Conservation (phyloP, 2,888 invertebrate genomes). For the Lycaena phlaeas region DNA sequence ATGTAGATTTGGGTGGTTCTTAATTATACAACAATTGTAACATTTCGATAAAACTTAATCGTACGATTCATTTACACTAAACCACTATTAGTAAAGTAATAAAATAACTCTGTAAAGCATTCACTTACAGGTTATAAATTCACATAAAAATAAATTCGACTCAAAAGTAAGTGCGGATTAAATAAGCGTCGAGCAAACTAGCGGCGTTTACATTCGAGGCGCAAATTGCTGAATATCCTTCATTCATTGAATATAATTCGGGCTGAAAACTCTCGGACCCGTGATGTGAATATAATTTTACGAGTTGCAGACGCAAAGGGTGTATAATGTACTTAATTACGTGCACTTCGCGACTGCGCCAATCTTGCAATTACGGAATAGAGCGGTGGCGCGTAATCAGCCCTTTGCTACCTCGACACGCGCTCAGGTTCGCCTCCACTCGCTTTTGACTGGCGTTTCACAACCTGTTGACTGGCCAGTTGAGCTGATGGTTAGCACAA, state of each 20-base stretch:
- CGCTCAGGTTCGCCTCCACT: constrained; percentile 47
- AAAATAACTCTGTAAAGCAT: too few relatives aligned
- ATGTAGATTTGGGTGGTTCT: too few relatives aligned
- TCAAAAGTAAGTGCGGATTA: too few relatives aligned
- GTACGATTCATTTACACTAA: too few relatives aligned
- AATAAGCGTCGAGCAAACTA: too few relatives aligned
- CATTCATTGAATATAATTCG: background rate
- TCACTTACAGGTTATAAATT: too few relatives aligned
- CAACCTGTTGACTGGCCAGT: constrained; percentile 67
- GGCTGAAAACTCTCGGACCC: background rate
- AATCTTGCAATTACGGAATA: constrained; percentile 65
- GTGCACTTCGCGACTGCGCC: constrained; percentile 55
- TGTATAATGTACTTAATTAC: constrained; percentile 62
- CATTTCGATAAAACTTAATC: too few relatives aligned
- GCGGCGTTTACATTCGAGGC: background rate
- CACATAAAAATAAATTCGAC: too few relatives aligned
- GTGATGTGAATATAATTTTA: constrained; percentile 3
- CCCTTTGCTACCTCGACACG: constrained; percentile 56
- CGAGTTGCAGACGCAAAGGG: constrained; percentile 31
- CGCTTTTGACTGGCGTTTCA: constrained; percentile 59
- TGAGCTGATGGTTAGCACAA: constrained; percentile 47
- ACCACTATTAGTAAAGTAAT: too few relatives aligned
- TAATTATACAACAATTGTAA: too few relatives aligned
- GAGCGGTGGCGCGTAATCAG: constrained; percentile 58
- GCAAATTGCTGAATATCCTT: background rate